Conservation (phyloP, 1,140 invertebrate species). For the Drosophila sechellia region DNA sequence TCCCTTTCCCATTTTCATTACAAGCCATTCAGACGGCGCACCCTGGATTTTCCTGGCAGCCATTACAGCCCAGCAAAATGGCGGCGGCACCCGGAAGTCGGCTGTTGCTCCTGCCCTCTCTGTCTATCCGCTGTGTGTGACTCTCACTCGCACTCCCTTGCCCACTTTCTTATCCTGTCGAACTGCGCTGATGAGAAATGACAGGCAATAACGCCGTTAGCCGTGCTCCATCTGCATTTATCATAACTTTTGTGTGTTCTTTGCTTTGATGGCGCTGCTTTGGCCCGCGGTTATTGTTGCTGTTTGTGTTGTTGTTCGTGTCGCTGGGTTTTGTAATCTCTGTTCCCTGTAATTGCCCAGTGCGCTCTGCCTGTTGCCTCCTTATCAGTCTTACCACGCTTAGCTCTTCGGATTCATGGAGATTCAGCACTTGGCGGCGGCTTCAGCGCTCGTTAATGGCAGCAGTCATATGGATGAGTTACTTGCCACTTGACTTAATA, state of each 20-base stretch:
- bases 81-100: constrained; percentile 74
- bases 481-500: background rate
- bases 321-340: constrained; percentile 39
- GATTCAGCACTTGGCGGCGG: constrained; percentile 3
- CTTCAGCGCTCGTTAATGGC: background rate
- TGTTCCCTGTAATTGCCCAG: constrained; percentile 52
- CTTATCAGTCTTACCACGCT: constrained; percentile 36
- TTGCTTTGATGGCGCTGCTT: constrained; percentile 64
- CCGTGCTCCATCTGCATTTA: constrained; percentile 81
- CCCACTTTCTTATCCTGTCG: constrained; percentile 13
- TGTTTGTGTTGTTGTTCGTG: constrained; percentile 17
- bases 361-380: constrained; percentile 54
- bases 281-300: constrained; percentile 36
- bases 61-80: constrained; percentile 54
- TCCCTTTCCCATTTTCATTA: constrained; percentile 53
- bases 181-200: constrained; percentile 73
- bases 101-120: constrained; percentile 50
- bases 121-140: background rate
- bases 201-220: constrained; percentile 78
- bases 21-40: constrained; percentile 69
- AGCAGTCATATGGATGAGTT: background rate
- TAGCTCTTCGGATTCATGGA: constrained; percentile 50
- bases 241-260: constrained; percentile 79
- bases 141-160: background rate
- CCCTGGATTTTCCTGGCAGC: constrained; percentile 40